Conservation (phyloP, 2,113 vertebrate genomes). For the Larimichthys polyactis region DNA sequence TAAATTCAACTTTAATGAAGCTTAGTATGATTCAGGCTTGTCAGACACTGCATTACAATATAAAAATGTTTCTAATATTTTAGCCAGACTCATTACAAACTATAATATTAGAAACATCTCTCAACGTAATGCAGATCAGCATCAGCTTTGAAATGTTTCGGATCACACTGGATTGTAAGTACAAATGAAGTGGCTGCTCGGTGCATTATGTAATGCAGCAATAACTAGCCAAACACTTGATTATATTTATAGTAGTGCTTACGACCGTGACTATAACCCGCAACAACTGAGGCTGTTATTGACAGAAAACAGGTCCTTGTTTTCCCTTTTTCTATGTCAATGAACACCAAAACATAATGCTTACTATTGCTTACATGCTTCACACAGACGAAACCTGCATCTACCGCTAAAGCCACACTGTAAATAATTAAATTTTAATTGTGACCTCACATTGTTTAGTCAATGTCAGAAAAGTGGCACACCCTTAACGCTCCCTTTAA, state of each 20-base stretch:
- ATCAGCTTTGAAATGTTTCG: too few species aligned
- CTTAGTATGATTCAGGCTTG: too few species aligned
- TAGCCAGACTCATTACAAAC: too few species aligned
- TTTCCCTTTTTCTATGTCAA: background rate
- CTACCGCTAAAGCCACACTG: background rate
- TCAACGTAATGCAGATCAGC: too few species aligned
- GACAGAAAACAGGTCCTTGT: background rate
- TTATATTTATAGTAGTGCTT: background rate
- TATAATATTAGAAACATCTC: too few species aligned
- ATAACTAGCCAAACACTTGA: background rate
- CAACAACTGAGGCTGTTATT: too few species aligned
- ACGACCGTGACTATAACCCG: background rate
- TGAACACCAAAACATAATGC: background rate
- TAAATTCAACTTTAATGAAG: too few species aligned
- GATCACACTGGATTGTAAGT: too few species aligned
- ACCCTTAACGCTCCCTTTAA: background rate
- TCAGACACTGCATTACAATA: too few species aligned
- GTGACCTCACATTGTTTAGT: background rate
- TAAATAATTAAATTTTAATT: background rate
- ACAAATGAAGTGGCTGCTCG: too few species aligned
- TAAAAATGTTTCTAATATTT: too few species aligned
- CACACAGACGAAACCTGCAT: background rate
- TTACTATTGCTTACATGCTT: background rate
- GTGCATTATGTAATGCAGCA: background rate
- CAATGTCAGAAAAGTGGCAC: background rate